Evolutionary conservation across 2,888 invertebrate genomes (phyloP), one percentile per base, ranked within the genome.

Genomic region (Epinotia brunnichana): DNA sequence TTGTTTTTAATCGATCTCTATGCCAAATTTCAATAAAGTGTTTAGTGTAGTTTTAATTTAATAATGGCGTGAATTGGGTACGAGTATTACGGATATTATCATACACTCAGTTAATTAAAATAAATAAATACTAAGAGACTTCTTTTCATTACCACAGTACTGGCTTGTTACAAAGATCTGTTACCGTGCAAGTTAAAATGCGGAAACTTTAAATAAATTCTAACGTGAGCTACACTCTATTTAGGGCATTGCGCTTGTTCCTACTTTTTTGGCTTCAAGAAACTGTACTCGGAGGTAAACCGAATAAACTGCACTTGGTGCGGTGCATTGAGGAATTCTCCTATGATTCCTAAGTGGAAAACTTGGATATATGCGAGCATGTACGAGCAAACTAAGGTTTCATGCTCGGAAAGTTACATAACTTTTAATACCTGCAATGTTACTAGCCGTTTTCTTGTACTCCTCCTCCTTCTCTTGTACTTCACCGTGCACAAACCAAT

Each of bases 221-320:
- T 48, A 48, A 64, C 53, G 29, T 35, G 51, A 39, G 35, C 64
- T 54, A 29, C 53, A 54, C 64, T 35, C 48, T 51, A 64, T 63
- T 39, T n/a, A 15, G 21, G 56, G 21, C 63, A 44, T 44, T 64
- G 51, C 39, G 35, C 21, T 41, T 66, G 59, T 60, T 44, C 59
- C 10, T 19, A 5, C 15, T 35, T 53, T 59, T 71, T 64, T 53
- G 21, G 21, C 53, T 44, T 29, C 17, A 48, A 54, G 48, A 62
- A 73, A 73, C 56, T 60, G 9, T 39, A 39, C 60, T 41, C 24
- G 59, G 11, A 39, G 10, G 48, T 17, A 61, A 72, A 68, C 21
- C 17, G 61, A 72, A 68, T 24, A 68, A 62, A 72, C 67, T 51
- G 19, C 0, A 21, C 17, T 66, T 56, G 13, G 21, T 17, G 41